Conservation (phyloP, 2,888 invertebrate genomes). For the Amphipyra tragopoginis region DNA sequence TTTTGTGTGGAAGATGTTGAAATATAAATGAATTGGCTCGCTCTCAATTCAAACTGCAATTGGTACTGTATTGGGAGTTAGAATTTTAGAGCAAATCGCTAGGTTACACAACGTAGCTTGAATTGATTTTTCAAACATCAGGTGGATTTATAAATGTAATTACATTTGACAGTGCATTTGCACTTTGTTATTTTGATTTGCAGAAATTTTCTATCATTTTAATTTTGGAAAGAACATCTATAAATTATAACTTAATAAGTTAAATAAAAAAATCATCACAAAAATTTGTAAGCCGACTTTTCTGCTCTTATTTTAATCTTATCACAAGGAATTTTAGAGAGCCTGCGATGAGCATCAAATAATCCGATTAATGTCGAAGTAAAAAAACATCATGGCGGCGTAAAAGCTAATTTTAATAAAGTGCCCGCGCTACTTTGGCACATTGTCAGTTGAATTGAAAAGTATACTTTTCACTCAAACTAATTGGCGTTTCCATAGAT, state of each 20-base stretch:
- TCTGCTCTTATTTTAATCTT: constrained; percentile 27
- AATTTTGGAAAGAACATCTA: too few relatives aligned
- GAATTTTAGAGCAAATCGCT: too few relatives aligned
- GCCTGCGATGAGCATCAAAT: constrained; percentile 53
- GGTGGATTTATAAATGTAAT: too few relatives aligned
- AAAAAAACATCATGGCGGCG: constrained; percentile 49
- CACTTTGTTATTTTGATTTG: too few relatives aligned
- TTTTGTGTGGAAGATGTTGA: constrained; percentile 21
- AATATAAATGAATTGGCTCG: constrained; percentile 5
- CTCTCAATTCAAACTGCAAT: constrained; percentile 1
- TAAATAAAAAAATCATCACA: neutral
- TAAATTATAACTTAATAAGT: neutral
- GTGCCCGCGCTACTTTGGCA: constrained; percentile 57
- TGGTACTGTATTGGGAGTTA: neutral
- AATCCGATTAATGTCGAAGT: constrained; percentile 65
- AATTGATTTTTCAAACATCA: too few relatives aligned
- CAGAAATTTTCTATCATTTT: too few relatives aligned
- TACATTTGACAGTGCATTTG: too few relatives aligned
- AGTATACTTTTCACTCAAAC: constrained; percentile 71
- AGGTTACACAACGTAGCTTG: too few relatives aligned
- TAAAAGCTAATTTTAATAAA: constrained; percentile 74
- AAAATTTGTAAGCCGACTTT: neutral
- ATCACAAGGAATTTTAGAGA: constrained; percentile 28
- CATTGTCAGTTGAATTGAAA: constrained; percentile 65
- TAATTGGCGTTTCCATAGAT: constrained; percentile 65